These are phyloP conservation scores for Zonotrichia leucophrys DNA, from an alignment of 2,113 vertebrate genomes.

Conservation along the genomic window DNA sequence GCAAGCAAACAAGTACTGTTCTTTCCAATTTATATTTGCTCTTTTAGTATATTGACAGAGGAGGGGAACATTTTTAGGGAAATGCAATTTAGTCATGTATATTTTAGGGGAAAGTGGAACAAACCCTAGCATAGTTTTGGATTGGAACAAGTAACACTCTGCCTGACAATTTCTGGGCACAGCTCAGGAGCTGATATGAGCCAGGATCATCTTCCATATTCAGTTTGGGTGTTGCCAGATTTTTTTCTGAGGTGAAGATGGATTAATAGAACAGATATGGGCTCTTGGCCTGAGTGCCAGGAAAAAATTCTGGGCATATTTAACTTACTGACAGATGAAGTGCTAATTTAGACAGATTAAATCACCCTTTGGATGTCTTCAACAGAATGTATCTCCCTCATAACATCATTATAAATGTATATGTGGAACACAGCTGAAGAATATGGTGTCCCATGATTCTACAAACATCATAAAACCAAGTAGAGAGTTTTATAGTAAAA, in stretches of 20 bases:
- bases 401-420: not conserved
- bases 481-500: not conserved
- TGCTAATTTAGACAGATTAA: not conserved
- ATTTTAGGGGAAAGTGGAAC: not conserved
- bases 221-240: not conserved
- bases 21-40: not conserved
- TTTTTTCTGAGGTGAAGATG: not conserved
- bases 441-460: not conserved
- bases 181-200: not conserved
- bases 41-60: not conserved
- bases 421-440: not conserved
- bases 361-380: not conserved
- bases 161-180: not conserved
- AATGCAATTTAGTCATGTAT: not conserved
- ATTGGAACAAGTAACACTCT: not conserved
- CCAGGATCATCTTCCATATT: not conserved
- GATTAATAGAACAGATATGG: not conserved
- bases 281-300: not conserved
- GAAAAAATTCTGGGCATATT: not conserved
- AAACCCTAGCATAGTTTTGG: not conserved
- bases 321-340: not conserved
- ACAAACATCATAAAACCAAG: not conserved
- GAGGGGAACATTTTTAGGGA: not conserved
- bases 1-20: not conserved
- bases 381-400: not conserved